Conservation (phyloP, 2,113 vertebrate species). For the Ornithorhynchus anatinus region DNA sequence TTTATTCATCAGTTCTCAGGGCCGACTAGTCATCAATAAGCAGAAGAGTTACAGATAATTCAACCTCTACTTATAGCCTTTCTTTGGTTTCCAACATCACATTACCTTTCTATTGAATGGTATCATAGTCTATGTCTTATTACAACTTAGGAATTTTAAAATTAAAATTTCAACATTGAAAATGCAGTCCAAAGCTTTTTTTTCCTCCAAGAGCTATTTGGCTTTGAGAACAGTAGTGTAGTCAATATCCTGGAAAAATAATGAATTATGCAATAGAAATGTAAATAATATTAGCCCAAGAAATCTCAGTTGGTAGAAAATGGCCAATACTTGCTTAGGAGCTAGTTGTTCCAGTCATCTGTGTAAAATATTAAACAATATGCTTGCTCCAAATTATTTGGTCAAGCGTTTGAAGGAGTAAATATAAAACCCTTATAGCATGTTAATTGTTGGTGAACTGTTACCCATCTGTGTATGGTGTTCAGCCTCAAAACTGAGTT, state of each 20-base stretch:
- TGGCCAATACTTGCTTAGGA: not conserved
- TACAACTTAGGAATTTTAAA: not conserved
- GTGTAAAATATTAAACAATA: not conserved
- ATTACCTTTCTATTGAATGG: not conserved
- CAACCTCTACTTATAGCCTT: too few species aligned
- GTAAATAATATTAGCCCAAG: not conserved
- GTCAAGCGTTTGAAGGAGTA: not conserved
- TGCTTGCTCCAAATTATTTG: not conserved
- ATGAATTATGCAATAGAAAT: not conserved
- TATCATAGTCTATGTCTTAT: not conserved
- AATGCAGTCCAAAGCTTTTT: not conserved
- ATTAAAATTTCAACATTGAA: not conserved
- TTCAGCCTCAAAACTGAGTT: not conserved
- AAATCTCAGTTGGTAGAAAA: not conserved
- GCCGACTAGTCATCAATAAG: not conserved
- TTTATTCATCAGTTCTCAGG: not conserved
- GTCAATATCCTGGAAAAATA: not conserved
- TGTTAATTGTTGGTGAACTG: not conserved
- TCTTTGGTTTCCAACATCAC: too few species aligned
- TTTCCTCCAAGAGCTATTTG: slow-evolving; percentile 15
- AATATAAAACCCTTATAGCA: not conserved
- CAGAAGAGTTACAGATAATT: not conserved
- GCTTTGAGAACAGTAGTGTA: not conserved
- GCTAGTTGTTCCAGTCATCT: too few species aligned
- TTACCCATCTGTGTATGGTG: not conserved